Conservation (phyloP, 30 jellyfish, hydroid and myxozoan species). For the Aurelia sp. region DNA sequence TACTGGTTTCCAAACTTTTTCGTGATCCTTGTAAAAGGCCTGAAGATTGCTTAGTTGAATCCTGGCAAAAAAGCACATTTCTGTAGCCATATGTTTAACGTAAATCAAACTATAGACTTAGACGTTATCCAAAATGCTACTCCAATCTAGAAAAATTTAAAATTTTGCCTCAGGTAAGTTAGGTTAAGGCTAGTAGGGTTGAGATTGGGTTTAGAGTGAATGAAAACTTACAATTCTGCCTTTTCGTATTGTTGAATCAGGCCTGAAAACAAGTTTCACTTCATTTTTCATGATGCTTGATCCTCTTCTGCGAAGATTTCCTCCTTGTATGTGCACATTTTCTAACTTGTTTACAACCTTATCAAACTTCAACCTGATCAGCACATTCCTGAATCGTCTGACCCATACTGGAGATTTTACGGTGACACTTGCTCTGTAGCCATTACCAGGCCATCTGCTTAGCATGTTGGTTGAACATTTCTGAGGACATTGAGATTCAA, state of each 20-base stretch:
- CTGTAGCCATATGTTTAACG: too few relatives aligned
- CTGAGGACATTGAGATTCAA: conserved; percentile 29
- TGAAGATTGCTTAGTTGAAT: too few relatives aligned
- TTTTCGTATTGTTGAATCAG: conserved; percentile 16
- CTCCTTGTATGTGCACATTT: conserved; percentile 22
- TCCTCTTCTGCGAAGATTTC: not conserved
- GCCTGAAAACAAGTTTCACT: conserved; percentile 16
- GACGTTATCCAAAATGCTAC: not conserved
- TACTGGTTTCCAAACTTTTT: too few relatives aligned
- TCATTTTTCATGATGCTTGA: not conserved
- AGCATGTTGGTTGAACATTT: conserved; percentile 6
- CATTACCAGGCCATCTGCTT: conserved; percentile 34
- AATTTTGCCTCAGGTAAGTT: too few relatives aligned
- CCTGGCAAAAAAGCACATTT: too few relatives aligned
- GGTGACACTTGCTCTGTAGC: conserved; percentile 34
- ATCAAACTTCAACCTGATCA: conserved; percentile 1
- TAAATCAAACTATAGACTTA: too few relatives aligned
- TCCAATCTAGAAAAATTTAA: not conserved
- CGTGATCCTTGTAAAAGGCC: too few relatives aligned
- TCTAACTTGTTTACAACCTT: not conserved
- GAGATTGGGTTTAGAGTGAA: too few relatives aligned
- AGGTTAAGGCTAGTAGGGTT: too few relatives aligned
- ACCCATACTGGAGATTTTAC: conserved; percentile 20
- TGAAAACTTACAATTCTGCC: conserved; percentile 18
- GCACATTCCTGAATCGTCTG: conserved; percentile 1